Conservation (phyloP, 2,888 invertebrate species). For the Arge pagana region DNA sequence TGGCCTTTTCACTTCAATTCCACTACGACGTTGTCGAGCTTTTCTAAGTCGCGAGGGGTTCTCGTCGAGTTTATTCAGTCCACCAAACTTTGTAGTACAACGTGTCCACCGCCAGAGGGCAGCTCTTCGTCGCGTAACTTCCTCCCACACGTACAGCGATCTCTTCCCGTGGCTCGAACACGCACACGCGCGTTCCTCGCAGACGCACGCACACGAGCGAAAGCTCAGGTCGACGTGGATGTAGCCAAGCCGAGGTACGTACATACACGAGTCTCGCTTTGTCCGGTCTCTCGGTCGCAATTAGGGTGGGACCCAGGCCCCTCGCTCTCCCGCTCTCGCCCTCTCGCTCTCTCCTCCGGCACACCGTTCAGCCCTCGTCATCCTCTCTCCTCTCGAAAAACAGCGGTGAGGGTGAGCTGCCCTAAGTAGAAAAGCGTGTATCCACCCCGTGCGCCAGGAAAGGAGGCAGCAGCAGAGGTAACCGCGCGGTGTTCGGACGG, state of each 20-base stretch:
- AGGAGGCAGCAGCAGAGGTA: constrained; percentile 39
- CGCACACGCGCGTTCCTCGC: constrained; percentile 5
- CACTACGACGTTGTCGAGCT: constrained; percentile 3
- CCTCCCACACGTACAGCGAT: constrained; percentile 38
- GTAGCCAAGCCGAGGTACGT: constrained; percentile 36
- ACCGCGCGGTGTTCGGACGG: constrained; percentile 13
- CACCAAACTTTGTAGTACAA: constrained; percentile 58
- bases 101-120: constrained; percentile 57
- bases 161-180: background rate
- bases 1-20: background rate
- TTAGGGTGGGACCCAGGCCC: constrained; percentile 55
- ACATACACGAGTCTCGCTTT: constrained; percentile 55
- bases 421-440: constrained; percentile 59
- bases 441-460: constrained; percentile 46
- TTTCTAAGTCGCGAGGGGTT: constrained; percentile 41
- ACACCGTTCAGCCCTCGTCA: too few relatives aligned
- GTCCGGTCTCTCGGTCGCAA: constrained; percentile 59
- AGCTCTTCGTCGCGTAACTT: constrained; percentile 43
- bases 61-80: constrained; percentile 56
- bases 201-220: background rate
- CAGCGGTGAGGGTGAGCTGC: constrained; percentile 42
- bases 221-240: background rate
- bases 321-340: constrained; percentile 42
- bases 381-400: background rate
- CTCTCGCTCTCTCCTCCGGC: background rate